phyloP scores from a whole-genome alignment of 2,797 vertebrate genomes.

The Nyctibius grandis region DNA sequence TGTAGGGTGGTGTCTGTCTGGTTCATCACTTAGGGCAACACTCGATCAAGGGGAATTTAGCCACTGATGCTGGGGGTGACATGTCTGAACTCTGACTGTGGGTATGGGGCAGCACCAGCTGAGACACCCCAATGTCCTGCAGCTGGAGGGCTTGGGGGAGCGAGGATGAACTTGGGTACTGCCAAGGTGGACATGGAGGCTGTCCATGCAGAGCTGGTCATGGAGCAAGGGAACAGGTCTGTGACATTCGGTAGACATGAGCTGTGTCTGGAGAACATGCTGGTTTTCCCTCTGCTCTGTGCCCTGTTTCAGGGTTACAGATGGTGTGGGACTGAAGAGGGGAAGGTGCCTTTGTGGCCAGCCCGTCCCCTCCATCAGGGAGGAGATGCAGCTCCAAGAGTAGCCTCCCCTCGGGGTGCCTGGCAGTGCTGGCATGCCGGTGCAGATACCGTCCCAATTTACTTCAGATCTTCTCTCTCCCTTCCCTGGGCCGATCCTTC shows the following conservation, averaged over 20 bases:
- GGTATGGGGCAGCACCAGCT: background rate
- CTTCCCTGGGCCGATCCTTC: background rate
- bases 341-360: background rate
- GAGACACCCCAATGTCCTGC: background rate
- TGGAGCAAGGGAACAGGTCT: background rate
- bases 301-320: background rate
- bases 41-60: background rate
- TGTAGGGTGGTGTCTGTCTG: background rate
- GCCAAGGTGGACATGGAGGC: background rate
- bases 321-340: background rate
- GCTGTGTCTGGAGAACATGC: background rate
- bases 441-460: background rate
- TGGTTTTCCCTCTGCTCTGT: background rate
- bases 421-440: rapidly evolving
- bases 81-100: background rate
- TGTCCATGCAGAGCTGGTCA: background rate
- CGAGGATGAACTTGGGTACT: background rate
- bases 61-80: background rate
- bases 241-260: rapidly evolving
- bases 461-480: background rate
- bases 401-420: rapidly evolving
- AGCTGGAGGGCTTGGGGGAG: background rate
- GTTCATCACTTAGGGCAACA: background rate
- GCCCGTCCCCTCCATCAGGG: background rate
- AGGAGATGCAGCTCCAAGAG: background rate